Base-by-base conservation (phyloP, 2,113 vertebrate genomes). In the Nyctereutes procyonoides region DNA sequence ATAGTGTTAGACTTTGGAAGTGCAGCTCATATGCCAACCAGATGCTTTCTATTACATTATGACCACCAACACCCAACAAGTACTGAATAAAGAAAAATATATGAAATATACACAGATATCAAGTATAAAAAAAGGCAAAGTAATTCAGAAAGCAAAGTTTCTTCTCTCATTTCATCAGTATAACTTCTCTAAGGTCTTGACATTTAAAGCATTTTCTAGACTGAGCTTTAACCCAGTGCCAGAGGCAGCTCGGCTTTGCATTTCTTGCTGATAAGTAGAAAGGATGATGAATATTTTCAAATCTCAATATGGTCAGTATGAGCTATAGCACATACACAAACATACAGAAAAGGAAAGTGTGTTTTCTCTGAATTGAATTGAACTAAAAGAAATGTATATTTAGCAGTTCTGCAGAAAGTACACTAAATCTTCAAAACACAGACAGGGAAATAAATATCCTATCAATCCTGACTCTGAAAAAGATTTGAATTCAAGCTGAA, bases 141-240 rank as follows among this genome's bases (percentile, higher is more conserved):
- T 65, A 88, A 98, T 97, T 97, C 96, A 94, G 77, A 96, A 91
- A 96, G 90, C 96, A 65, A 96, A 67, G 28, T 93, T 97, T 94
- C 48, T 14, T 92, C 80, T 97, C 96, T 97, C 28, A 95, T 98
- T 98, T 98, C 93, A 96, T 96, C 97, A 93, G 19, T 93, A 97
- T 93, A 98, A 86, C 60, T 96, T 97, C 81, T 96, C 96, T 86
- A 58, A 88, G 16, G 74, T 95, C 48, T 96, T 93, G 73, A 94
- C 87, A 97, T 94, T 94, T 97, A 90, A 96, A 98, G 93, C 32
- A 91, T 16, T 97, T 97, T 98, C 71, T 88, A 85, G 89, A 97
- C 89, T 65, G 30, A 88, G 62, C 80, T 98, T 98, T 97, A 94
- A 97, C 88, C 94, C 82, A 98, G 87, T 63, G 74, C 88, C 96